Evolutionary conservation across 2,888 invertebrate genomes (phyloP).

Genomic region (Caenorhabditis parvicauda): DNA sequence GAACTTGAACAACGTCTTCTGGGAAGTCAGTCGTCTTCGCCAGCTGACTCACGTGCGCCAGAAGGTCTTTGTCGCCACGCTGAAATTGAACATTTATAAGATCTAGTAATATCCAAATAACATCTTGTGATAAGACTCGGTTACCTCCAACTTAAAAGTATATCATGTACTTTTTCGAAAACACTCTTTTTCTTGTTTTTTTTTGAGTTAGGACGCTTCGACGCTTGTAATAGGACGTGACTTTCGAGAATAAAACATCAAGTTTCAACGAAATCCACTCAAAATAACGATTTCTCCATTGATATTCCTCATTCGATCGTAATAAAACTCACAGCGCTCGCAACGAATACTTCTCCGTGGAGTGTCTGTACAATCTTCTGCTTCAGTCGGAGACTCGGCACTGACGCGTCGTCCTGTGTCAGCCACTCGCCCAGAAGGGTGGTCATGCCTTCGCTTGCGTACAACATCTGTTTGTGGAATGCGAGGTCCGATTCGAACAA

Average conservation of each 20-base stretch:
- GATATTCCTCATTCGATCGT: too few relatives aligned
- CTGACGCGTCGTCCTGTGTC: conserved; percentile 10
- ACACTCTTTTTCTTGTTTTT: too few relatives aligned
- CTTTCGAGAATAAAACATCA: too few relatives aligned
- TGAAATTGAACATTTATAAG: too few relatives aligned
- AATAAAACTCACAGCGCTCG: not conserved
- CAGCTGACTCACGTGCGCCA: conserved; percentile 6
- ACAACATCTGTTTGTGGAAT: conserved; percentile 5
- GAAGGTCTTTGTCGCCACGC: not conserved
- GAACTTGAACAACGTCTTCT: conserved; percentile 8
- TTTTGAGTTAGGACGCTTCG: too few relatives aligned
- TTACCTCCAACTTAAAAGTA: too few relatives aligned
- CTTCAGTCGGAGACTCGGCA: conserved; percentile 11
- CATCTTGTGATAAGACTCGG: too few relatives aligned
- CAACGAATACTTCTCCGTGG: conserved; percentile 12
- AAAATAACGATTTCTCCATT: too few relatives aligned
- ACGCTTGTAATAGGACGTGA: too few relatives aligned
- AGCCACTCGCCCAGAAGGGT: conserved; percentile 17
- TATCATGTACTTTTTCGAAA: too few relatives aligned
- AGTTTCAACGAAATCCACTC: too few relatives aligned
- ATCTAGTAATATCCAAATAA: too few relatives aligned
- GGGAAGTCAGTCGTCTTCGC: conserved; percentile 1
- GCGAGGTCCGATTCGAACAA: conserved; percentile 17
- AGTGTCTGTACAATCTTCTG: conserved; percentile 14
- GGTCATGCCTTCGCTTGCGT: conserved; percentile 19